Conservation (phyloP, 1,140 invertebrate species). For the Bombus consobrinus region DNA sequence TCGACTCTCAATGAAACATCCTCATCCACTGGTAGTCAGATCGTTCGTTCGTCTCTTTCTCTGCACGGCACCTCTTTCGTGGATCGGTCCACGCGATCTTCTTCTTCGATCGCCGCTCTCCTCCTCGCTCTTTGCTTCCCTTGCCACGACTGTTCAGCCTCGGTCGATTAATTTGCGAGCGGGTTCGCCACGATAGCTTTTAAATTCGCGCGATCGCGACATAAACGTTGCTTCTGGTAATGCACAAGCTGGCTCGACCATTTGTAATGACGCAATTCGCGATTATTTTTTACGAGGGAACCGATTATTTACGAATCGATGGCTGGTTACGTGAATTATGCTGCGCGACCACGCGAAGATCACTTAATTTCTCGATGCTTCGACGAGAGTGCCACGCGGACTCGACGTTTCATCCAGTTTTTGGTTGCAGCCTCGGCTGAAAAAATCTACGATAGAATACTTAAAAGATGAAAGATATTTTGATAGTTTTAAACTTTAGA, state of each 20-base stretch:
- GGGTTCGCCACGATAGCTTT: slow-evolving; percentile 45
- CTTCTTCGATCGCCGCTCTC: no score
- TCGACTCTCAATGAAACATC: slow-evolving; percentile 69
- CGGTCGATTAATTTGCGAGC: slow-evolving; percentile 58
- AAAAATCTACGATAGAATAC: no score
- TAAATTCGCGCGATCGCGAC: slow-evolving; percentile 48
- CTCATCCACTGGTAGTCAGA: slow-evolving; percentile 35
- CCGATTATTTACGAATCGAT: slow-evolving; percentile 61
- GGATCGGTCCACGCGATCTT: slow-evolving; percentile 4
- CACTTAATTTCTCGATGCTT: slow-evolving; percentile 48
- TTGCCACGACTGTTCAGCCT: neutral
- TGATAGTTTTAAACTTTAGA: no score
- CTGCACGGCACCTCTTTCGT: slow-evolving; percentile 24
- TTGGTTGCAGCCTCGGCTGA: neutral
- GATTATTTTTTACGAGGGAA: slow-evolving; percentile 58
- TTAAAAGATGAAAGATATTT: no score
- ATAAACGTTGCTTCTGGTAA: slow-evolving; percentile 57
- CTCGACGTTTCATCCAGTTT: neutral
- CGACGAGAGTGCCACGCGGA: neutral
- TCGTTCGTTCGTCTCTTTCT: neutral
- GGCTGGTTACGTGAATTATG: slow-evolving; percentile 35
- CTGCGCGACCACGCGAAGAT: slow-evolving; percentile 23
- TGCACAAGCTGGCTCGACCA: slow-evolving; percentile 39
- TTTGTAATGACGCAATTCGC: slow-evolving; percentile 60
- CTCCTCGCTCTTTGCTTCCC: neutral